A percentile compares a stretch with the other conserved stretches of the same genome.
These are phyloP conservation scores for Myopa tessellatipennis DNA, from an alignment of 2,888 invertebrate genomes.

Conservation along the genomic window DNA sequence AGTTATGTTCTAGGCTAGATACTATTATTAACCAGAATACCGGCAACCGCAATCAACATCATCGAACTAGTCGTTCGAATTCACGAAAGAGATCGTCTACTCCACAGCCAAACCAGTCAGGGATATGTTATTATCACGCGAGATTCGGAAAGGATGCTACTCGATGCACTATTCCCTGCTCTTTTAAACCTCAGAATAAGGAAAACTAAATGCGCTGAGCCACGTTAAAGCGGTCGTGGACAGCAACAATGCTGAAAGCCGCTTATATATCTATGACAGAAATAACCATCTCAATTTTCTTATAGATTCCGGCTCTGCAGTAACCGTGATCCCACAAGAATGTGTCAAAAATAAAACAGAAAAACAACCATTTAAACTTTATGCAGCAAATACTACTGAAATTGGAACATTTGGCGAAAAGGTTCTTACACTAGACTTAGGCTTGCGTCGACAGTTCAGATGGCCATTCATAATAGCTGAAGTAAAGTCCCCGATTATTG, in stretches of 20 bases:
- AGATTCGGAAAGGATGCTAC: slow-evolving; percentile 7
- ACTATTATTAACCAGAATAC: neutral
- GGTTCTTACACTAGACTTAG: too few relatives aligned
- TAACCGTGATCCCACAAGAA: neutral
- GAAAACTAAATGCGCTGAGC: slow-evolving; percentile 3
- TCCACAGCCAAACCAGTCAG: neutral
- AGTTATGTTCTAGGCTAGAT: neutral
- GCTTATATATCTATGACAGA: slow-evolving; percentile 11
- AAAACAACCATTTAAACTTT: neutral
- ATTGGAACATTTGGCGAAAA: neutral
- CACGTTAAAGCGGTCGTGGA: neutral
- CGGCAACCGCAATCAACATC: neutral
- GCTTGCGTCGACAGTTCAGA: too few relatives aligned
- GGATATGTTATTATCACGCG: slow-evolving; percentile 9
- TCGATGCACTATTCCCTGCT: slow-evolving; percentile 17
- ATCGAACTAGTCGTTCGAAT: neutral
- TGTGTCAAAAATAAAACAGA: neutral
- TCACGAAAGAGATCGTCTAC: slow-evolving; percentile 4
- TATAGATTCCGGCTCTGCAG: neutral
- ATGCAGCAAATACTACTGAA: neutral
- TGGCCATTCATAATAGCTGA: too few relatives aligned
- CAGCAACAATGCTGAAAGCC: neutral
- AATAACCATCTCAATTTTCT: slow-evolving; percentile 15
- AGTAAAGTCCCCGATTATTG: too few relatives aligned
- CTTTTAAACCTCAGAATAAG: neutral